Evolutionary conservation across 2,888 invertebrate species (phyloP), one percentile per base, ranked within the genome.

Genomic region (Beris chalybata): DNA sequence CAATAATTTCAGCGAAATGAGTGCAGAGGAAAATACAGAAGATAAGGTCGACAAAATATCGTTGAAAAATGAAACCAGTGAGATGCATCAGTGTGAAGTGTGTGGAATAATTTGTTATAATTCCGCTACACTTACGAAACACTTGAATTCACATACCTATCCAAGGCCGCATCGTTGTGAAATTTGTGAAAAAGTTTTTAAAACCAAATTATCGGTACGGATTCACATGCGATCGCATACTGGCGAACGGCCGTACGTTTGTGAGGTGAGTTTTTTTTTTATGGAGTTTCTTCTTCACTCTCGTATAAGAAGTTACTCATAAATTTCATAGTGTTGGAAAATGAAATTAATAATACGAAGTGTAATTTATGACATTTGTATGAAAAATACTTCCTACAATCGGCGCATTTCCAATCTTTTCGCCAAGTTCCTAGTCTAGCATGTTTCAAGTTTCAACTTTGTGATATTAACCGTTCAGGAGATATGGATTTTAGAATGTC

Each of bases 241-340:
- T n/a, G 70, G 70, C 4, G 71, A 71, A 67, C 61, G 71, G 5
- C 71, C 71, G 3, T 71, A 70, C 30, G 69, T 69, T 22, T 71
- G 71, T 61, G 70, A 70, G 59, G 71, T 70, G 58, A 66, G 65
- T 45, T 11, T n/a, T 12, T 44, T 22, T 38, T 22, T 22, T 22
- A 2, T 22, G 3, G 22, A 2, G 1, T 22, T 22, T 22, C 22
- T 22, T 22, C 22, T 22, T 22, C 22, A 22, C 22, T 22, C 1
- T 22, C 1, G 22, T 22, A 3, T 22, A 22, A 22, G 22, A 22
- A 22, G 22, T 22, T 22, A 22, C 22, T 22, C 22, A 22, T 22
- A 22, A 22, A 22, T 22, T 22, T 22, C 22, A 22, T 22, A 22
- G 22, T 22, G 22, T 22, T 22, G 3, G 22, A 22, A 22, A 22